Conservation (phyloP, 2,888 invertebrate genomes). For the Drosophila kambysellisi region DNA sequence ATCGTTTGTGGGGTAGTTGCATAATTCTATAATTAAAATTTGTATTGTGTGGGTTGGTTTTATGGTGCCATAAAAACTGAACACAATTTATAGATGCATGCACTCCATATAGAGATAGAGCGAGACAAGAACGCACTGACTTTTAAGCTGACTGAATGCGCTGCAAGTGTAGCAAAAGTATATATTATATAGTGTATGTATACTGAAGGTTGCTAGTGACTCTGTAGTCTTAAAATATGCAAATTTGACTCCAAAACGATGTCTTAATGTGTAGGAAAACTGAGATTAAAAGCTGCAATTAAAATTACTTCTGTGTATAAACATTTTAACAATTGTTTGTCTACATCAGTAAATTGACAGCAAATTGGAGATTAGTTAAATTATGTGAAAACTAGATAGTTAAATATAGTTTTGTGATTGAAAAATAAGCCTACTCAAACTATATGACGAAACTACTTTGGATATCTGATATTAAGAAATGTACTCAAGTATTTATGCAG, state of each 20-base stretch:
- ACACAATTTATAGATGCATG: slow-evolving; percentile 10
- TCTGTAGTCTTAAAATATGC: background rate
- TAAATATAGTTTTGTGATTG: background rate
- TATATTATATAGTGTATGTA: background rate
- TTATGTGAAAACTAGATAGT: background rate
- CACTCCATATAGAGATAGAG: background rate
- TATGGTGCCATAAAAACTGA: slow-evolving; percentile 40
- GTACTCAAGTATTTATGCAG: background rate
- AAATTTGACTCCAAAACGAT: too few relatives aligned
- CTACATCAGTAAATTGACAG: background rate
- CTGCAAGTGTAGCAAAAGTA: background rate
- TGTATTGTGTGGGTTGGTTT: slow-evolving; percentile 27
- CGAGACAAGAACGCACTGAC: slow-evolving; percentile 14
- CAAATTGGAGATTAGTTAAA: background rate
- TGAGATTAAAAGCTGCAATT: background rate
- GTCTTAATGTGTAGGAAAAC: background rate
- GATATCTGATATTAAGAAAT: background rate
- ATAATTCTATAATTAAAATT: slow-evolving; percentile 17
- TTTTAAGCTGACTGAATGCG: slow-evolving; percentile 15
- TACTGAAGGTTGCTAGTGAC: background rate
- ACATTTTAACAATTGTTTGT: background rate
- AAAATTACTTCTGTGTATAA: background rate
- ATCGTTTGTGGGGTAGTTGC: background rate
- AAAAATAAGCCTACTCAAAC: background rate
- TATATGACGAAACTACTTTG: background rate